Percentiles rank a stretch among this genome's conserved stretches.
phyloP scores from a whole-genome alignment of 1,140 invertebrate species.

The Drosophila biarmipes region DNA sequence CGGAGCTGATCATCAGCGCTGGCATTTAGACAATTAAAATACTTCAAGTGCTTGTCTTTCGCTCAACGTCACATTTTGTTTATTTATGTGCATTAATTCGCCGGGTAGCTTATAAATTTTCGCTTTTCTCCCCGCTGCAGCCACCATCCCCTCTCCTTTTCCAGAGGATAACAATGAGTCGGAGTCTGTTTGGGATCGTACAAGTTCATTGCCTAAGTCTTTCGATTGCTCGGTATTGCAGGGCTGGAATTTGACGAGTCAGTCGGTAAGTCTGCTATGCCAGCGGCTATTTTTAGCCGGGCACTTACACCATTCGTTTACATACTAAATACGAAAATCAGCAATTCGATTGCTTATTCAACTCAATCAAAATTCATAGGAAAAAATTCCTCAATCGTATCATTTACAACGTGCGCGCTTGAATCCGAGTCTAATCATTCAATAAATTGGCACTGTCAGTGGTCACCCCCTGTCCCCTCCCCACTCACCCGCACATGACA shows the following conservation, averaged over 20 bases:
- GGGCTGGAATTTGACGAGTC: slow-evolving; percentile 49
- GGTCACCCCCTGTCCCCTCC: background rate
- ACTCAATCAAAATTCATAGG: slow-evolving; percentile 82
- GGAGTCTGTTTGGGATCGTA: slow-evolving; percentile 13
- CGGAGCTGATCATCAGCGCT: slow-evolving; percentile 66
- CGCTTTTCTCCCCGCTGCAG: slow-evolving; percentile 17
- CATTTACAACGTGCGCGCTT: slow-evolving; percentile 67
- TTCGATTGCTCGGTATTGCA: slow-evolving; percentile 62
- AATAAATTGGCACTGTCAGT: slow-evolving; percentile 77
- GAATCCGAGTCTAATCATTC: slow-evolving; percentile 63
- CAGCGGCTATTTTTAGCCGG: slow-evolving; percentile 64
- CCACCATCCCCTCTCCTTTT: background rate
- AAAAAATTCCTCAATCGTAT: slow-evolving; percentile 76
- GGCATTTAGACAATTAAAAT: slow-evolving; percentile 84
- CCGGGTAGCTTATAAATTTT: slow-evolving; percentile 80
- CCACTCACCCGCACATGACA: slow-evolving; percentile 50
- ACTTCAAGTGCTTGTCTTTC: slow-evolving; percentile 83
- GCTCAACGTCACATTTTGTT: slow-evolving; percentile 81
- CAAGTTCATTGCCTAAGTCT: slow-evolving; percentile 69
- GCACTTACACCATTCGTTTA: slow-evolving; percentile 77
- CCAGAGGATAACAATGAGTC: slow-evolving; percentile 60
- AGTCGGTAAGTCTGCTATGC: slow-evolving; percentile 23
- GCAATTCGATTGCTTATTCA: slow-evolving; percentile 71
- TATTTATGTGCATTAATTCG: slow-evolving; percentile 82
- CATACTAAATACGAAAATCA: slow-evolving; percentile 70